A percentile compares a stretch with the other conserved stretches of the same genome.
These are phyloP conservation scores for Catharus ustulatus DNA, from an alignment of 2,797 vertebrate genomes.

Conservation along the genomic window DNA sequence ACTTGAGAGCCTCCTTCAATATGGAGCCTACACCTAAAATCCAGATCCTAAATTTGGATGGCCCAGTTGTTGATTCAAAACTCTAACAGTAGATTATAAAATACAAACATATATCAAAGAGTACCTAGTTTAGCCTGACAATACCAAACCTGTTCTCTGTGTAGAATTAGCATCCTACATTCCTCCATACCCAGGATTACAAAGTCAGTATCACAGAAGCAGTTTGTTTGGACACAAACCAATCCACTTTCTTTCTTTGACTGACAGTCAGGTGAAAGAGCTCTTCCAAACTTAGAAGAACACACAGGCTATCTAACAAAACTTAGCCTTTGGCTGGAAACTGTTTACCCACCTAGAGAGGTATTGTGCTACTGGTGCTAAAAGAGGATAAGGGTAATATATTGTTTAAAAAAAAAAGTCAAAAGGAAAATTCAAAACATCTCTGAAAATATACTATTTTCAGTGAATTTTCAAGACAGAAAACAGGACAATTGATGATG, in stretches of 20 bases:
- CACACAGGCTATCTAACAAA: not conserved
- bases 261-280: not conserved
- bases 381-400: not conserved
- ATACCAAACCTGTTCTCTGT: not conserved
- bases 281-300: not conserved
- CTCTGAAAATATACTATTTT: not conserved
- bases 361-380: not conserved
- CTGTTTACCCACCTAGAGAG: not conserved
- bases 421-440: not conserved
- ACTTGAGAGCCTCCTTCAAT: not conserved
- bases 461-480: not conserved
- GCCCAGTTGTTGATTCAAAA: not conserved
- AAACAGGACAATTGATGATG: not conserved
- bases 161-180: not conserved
- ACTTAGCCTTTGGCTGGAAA: not conserved
- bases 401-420: not conserved
- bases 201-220: not conserved
- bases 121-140: not conserved
- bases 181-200: not conserved
- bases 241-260: not conserved
- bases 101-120: not conserved
- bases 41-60: not conserved
- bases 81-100: not conserved
- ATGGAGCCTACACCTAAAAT: not conserved
- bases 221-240: not conserved